Evolutionary conservation across 2,797 vertebrate species (phyloP), one percentile per base, ranked within the genome.

Genomic region (Aythya fuligula): DNA sequence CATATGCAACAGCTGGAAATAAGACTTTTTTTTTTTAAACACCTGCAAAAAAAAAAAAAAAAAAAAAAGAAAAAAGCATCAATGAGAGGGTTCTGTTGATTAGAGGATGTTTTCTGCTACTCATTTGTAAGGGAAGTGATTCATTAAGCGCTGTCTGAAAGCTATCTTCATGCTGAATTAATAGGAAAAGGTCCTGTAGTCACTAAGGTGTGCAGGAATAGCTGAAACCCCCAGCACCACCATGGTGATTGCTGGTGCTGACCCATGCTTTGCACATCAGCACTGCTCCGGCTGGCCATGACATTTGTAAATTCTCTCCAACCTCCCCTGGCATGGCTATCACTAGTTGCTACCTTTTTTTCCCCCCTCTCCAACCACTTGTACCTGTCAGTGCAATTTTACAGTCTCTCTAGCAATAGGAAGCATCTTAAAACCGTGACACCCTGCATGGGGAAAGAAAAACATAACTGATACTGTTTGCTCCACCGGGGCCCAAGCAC

Each of bases 401-500:
- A 24, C 77, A 85, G 61, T 57, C 36, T 66, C 83, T 85, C 66
- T 77, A 38, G 86, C 47, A 57, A 45, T 21, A 74, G n/a, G 64
- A 70, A 60, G 43, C 15, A 65, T 64, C 77, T 82, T 57, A 61
- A 54, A 91, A 53, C 56, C 25, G 13, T 54, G 43, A 27, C 64
- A 39, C 36, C 45, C 53, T 53, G 53, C 39, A 11, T 8, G 38
- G 85, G 64, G 57, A 39, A 87, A 85, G 77, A 78, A 88, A 90
- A 94, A 77, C 71, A 8, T 67, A 57, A 91, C 57, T 53, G 56
- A 32, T 85, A 30, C 36, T 34, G 60, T 71, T 94, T 88, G 89
- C 71, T 94, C 93, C 83, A 64, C 45, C 85, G 85, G 53, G 85
- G 85, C 85, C 83, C 32, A 18, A 54, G 85, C 91, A 71, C 91